A percentile compares a stretch with the other conserved stretches of the same genome.
phyloP scores from a whole-genome alignment of 2,888 invertebrate species.

The Agonopterix alstromeriana region DNA sequence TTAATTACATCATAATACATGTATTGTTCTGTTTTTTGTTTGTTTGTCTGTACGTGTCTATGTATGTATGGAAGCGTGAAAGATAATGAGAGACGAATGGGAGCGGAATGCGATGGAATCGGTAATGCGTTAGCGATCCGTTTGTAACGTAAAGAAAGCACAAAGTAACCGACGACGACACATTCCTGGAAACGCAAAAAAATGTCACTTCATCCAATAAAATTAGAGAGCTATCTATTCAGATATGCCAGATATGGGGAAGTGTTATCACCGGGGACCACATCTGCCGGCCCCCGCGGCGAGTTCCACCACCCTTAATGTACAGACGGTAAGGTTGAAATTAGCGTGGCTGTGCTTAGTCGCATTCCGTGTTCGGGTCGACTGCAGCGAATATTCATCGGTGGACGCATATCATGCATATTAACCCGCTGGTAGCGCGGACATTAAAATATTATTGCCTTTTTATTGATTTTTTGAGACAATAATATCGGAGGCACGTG shows the following conservation, averaged over 20 bases:
- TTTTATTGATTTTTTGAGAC: neutral
- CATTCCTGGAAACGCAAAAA: conserved; percentile 12
- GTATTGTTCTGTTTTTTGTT: too few species aligned
- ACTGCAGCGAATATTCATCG: neutral
- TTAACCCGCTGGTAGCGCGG: neutral
- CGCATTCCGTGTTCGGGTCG: neutral
- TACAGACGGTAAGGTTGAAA: neutral
- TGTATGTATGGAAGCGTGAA: too few species aligned
- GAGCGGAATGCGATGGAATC: neutral
- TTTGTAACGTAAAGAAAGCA: neutral
- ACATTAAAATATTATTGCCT: conserved; percentile 1
- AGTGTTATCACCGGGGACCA: too few species aligned
- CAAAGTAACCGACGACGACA: neutral
- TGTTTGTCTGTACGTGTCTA: too few species aligned
- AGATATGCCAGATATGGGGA: conserved; percentile 36
- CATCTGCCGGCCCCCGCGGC: conserved; percentile 18
- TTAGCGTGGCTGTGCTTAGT: neutral
- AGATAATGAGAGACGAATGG: too few species aligned
- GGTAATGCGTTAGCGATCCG: neutral
- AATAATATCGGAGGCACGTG: neutral
- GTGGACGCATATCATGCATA: too few species aligned
- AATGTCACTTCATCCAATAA: conserved; percentile 20
- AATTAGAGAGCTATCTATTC: conserved; percentile 57
- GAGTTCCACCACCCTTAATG: neutral
- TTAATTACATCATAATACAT: too few species aligned